phyloP scores from a whole-genome alignment of 1,140 invertebrate genomes.

The Mya arenaria region DNA sequence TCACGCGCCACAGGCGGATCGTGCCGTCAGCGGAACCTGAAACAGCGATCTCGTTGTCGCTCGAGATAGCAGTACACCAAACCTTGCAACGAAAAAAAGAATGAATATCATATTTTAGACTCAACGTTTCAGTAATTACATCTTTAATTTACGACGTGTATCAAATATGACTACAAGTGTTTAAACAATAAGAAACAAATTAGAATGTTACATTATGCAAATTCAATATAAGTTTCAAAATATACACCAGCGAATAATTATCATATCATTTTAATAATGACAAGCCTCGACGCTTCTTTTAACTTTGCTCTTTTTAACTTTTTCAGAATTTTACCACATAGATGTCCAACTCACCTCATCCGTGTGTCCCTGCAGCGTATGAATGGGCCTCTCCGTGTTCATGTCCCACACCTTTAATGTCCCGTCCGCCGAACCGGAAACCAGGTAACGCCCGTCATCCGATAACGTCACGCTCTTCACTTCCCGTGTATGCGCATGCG shows the following conservation, averaged over 20 bases:
- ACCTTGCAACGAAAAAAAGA: slow-evolving; percentile 69
- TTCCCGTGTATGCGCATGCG: slow-evolving; percentile 75
- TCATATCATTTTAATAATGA: background rate
- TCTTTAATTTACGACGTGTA: background rate
- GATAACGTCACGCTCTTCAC: slow-evolving; percentile 78
- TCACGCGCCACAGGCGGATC: slow-evolving; percentile 79
- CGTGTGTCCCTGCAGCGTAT: slow-evolving; percentile 76
- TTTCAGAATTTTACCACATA: background rate
- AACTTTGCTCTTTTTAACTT: background rate
- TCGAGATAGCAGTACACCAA: slow-evolving; percentile 78
- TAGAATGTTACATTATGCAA: background rate
- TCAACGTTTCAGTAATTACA: background rate
- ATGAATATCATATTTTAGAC: background rate
- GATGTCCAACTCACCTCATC: slow-evolving; percentile 76
- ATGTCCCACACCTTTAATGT: slow-evolving; percentile 80
- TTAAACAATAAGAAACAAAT: background rate
- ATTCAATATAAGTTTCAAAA: background rate
- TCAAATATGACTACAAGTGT: background rate
- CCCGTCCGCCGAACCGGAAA: slow-evolving; percentile 79
- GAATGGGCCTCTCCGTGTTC: slow-evolving; percentile 74
- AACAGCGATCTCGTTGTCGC: slow-evolving; percentile 79
- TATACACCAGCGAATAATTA: background rate
- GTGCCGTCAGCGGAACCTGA: slow-evolving; percentile 80
- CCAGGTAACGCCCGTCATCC: slow-evolving; percentile 76
- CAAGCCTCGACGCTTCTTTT: background rate